Base-by-base conservation (phyloP, 2,797 vertebrate species). In the Scarus forsteni region DNA sequence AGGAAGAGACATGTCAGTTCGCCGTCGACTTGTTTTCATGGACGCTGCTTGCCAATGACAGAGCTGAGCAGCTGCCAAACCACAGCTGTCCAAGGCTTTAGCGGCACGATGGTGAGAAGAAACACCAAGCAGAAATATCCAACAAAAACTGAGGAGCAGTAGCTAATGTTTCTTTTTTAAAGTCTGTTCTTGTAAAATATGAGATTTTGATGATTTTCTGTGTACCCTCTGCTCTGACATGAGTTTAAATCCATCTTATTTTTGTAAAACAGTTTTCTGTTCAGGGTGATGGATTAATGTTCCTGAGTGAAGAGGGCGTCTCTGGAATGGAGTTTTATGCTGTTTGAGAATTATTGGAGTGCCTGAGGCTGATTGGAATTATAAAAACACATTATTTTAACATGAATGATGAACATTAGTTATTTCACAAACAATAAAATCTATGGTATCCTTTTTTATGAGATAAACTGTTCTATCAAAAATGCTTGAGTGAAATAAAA, bases 1-100 rank as follows among this genome's bases (percentile, higher is more conserved):
- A 67, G 58, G 19, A 49, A 78, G 60, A 80, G 38, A 85, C 52
- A 77, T 63, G 78, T 85, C 76, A 81, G 73, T 34, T 82, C 27
- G 35, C 57, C 42, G 51, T 65, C 57, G 60, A 70, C 50, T 51
- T 48, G 34, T 75, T 60, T 67, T 77, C 58, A 74, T 11, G 57
- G 51, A 67, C 56, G 75, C 73, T 66, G 60, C 65, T 50, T 34
- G 59, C 9, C 53, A 61, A 39, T 16, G 56, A 72, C 61, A 66
- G 34, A 42, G 62, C 27, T 52, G 53, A 68, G 64, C 67, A 2
- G 45, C 34, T 56, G 66, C 66, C 68, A 62, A 51, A 58, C 10
- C 56, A 18, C 66, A 58, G 79, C 77, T 65, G 63, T 60, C 46
- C 9, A 8, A 55, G 53, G 15, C 39, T 79, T 68, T 46, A 55